Percentiles rank a stretch among this genome's conserved stretches.
phyloP scores from a whole-genome alignment of 2,888 invertebrate genomes.

The Polyommatus icarus region DNA sequence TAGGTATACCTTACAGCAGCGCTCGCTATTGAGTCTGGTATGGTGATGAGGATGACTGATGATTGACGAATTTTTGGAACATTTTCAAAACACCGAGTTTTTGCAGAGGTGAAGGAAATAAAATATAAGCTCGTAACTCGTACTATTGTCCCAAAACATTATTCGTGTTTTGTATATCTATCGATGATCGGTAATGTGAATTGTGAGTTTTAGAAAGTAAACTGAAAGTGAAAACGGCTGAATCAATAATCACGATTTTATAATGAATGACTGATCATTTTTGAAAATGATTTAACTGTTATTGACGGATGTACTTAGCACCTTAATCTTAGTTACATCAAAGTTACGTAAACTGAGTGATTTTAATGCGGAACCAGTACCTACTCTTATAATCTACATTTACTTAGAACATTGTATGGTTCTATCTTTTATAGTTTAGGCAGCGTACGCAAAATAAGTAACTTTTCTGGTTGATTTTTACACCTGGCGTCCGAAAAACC shows the following conservation, averaged over 20 bases:
- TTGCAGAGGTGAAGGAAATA: background rate
- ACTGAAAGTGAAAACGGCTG: background rate
- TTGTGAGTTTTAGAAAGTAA: background rate
- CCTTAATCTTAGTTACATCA: background rate
- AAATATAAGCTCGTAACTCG: background rate
- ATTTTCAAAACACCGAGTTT: background rate
- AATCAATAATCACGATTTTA: background rate
- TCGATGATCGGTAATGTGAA: background rate
- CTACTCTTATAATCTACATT: no score
- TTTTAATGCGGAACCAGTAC: background rate
- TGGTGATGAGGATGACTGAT: no score
- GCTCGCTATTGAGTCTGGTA: no score
- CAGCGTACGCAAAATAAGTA: no score
- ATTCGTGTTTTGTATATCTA: no score
- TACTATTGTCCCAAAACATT: no score
- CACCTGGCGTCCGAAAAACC: no score
- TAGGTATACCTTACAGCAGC: no score
- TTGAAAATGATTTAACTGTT: background rate
- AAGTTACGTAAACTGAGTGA: background rate
- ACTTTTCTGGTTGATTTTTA: no score
- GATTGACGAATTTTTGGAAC: no score
- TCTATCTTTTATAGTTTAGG: no score
- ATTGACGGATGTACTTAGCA: background rate
- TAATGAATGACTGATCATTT: background rate
- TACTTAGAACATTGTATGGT: no score